Base-by-base conservation (phyloP, 2,888 invertebrate species). In the Heliconius ethilla region DNA sequence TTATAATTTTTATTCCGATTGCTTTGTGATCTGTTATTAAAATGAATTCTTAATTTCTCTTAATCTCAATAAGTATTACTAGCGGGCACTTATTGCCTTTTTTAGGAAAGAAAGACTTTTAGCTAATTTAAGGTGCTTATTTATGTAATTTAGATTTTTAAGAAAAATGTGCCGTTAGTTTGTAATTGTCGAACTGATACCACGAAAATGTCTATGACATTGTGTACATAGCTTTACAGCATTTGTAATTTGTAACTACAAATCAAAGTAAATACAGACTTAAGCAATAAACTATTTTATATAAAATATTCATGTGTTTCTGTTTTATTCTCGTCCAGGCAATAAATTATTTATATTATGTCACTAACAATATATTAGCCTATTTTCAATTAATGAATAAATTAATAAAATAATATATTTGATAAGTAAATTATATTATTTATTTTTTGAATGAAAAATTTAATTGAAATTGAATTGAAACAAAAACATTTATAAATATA, bases 71-170 rank as follows among this genome's bases (percentile, higher is more conserved):
- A 87, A 89, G 88, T 91, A 91, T 91, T 91, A 91, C 87, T 89
- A 89, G 88, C 80, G 85, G 90, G 92, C 89, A 86, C 83, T 81
- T 78, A 81, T 85, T 88, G 91, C 91, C 91, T 87, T 86, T 27
- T 89, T 88, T 90, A 92, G 90, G 89, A 90, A 90, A 88, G 90
- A 92, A 93, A 93, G 92, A 92, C 93, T 93, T 92, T 89, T 91
- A 90, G 90, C 87, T 84, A 87, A 83, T 89, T 87, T 87, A 89
- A 86, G 88, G 88, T 89, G 90, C 91, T 89, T 91, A 91, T 91
- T 92, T 91, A 91, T 91, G 84, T 89, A 87, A 85, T 83, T 85
- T 87, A 85, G 89, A 84, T 86, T 84, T 82, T 79, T 79, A 86
- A 83, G 86, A 87, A 85, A 82, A 84, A 88, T 85, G 88, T 91